Evolutionary conservation across 2,888 invertebrate genomes (phyloP).

Genomic region (Heliconius charithonia): DNA sequence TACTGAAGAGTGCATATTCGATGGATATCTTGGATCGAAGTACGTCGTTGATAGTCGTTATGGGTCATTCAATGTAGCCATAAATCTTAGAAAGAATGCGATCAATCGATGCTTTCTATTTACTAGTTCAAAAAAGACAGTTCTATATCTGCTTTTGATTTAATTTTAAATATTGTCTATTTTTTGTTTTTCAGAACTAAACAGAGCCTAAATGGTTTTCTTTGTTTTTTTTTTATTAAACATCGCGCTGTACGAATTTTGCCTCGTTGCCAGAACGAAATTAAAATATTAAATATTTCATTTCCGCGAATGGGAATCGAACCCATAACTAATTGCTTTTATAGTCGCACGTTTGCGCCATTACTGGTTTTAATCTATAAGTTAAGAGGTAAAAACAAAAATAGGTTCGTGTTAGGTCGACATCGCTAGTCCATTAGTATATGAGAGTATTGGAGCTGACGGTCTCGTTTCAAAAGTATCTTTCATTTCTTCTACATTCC

Average conservation of each 20-base stretch:
- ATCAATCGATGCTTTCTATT: neutral
- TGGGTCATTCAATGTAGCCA: neutral
- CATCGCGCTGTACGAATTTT: too few species aligned
- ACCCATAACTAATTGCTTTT: too few species aligned
- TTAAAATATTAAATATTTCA: neutral
- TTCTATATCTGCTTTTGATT: neutral
- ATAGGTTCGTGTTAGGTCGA: conserved; percentile 28
- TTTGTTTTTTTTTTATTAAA: too few species aligned
- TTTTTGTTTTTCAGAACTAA: neutral
- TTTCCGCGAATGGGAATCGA: neutral
- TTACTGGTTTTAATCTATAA: conserved; percentile 1
- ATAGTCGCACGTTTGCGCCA: neutral
- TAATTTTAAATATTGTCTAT: neutral
- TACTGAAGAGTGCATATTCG: neutral
- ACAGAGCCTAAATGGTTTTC: neutral
- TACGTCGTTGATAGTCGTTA: neutral
- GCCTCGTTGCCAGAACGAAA: neutral
- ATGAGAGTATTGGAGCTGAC: conserved; percentile 31
- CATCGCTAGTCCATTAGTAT: conserved; percentile 37
- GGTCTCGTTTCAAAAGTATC: conserved; percentile 25
- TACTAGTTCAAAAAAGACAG: neutral
- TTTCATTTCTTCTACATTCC: conserved; percentile 21
- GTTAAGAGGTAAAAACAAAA: conserved; percentile 7
- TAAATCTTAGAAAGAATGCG: neutral
- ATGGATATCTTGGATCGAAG: neutral